Evolutionary conservation across 2,888 invertebrate species (phyloP).

Genomic region (Tipula helvola): DNA sequence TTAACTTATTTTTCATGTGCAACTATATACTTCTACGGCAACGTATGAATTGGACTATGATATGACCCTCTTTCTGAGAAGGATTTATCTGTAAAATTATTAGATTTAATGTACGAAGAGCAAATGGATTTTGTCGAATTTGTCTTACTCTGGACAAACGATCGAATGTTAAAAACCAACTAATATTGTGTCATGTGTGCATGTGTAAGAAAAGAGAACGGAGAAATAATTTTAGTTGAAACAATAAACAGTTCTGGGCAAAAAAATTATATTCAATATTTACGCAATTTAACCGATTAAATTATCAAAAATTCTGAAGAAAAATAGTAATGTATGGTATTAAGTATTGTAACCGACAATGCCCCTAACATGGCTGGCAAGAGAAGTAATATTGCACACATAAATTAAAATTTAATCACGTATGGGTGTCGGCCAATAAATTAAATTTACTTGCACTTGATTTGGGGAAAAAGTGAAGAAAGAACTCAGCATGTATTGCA

Average conservation of each 20-base stretch:
- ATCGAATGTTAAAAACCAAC: neutral
- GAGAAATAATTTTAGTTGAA: no score
- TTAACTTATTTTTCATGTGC: neutral
- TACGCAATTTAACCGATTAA: no score
- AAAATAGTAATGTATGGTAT: neutral
- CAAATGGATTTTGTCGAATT: no score
- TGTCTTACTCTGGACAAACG: neutral
- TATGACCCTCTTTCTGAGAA: neutral
- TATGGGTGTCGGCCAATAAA: no score
- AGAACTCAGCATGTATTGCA: no score
- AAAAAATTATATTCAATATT: no score
- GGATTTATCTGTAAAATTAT: neutral
- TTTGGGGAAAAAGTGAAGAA: no score
- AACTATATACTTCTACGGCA: neutral
- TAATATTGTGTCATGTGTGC: neutral
- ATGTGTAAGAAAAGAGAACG: neutral
- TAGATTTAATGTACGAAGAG: neutral
- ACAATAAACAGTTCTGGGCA: no score
- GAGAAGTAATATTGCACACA: neutral
- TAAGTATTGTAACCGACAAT: constrained; percentile 4
- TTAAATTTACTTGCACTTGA: no score
- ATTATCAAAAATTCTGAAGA: neutral
- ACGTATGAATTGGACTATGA: neutral
- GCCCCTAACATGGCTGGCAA: neutral
- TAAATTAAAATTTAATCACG: neutral